phyloP scores from a whole-genome alignment of 2,888 invertebrate genomes.

The Stenodera caucasica region DNA sequence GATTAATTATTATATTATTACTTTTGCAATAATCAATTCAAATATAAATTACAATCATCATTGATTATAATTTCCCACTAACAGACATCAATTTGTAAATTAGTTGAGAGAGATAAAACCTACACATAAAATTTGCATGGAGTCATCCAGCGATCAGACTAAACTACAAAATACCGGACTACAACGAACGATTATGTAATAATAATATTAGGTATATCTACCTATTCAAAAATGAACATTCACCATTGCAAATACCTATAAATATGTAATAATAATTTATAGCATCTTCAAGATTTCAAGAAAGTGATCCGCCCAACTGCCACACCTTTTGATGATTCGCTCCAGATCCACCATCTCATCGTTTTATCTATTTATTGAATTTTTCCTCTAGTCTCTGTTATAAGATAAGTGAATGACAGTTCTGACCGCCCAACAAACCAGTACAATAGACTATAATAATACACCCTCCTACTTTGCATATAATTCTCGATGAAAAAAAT shows the following conservation, averaged over 20 bases:
- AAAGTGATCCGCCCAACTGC: background rate
- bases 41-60: constrained; percentile 19
- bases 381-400: background rate
- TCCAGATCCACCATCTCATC: background rate
- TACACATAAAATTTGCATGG: background rate
- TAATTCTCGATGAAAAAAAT: background rate
- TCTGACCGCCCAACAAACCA: background rate
- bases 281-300: background rate
- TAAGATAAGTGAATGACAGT: background rate
- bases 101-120: background rate
- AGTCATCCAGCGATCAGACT: background rate
- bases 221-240: too few species aligned
- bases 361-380: background rate
- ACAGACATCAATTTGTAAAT: background rate
- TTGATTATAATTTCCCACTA: background rate
- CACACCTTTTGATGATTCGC: background rate
- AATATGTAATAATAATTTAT: background rate
- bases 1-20: constrained; percentile 23
- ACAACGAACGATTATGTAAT: background rate
- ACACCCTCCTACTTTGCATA: background rate
- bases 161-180: background rate
- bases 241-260: background rate
- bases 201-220: too few species aligned
- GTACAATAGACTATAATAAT: background rate
- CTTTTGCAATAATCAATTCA: constrained; percentile 13